Evolutionary conservation across 2,888 invertebrate genomes (phyloP), one percentile per base, ranked within the genome.

Genomic region (Drosophila subsilvestris): DNA sequence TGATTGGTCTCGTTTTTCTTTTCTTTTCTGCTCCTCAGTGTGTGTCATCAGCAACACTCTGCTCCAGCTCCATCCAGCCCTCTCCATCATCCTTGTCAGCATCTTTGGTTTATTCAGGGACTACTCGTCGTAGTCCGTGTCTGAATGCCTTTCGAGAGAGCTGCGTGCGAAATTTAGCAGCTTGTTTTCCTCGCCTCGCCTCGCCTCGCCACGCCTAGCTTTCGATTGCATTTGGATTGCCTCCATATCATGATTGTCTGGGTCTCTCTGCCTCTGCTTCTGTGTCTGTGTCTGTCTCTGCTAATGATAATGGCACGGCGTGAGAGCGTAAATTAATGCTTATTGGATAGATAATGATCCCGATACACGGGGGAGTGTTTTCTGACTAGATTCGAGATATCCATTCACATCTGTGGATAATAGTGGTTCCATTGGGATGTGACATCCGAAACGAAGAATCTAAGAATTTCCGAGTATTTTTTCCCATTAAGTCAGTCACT

Each of bases 161-260:
- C 68, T 87, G 86, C 89, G 83, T 83, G 83, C 83, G 83, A 89
- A 83, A 85, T 87, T 81, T 81, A 81, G 88, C 83, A 83, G 86
- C 83, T 83, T 83, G 83, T 85, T 85, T 70, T 75, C 55, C 66
- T 67, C 25, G 22, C 6, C 22, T 22, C 22, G 22, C 25, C 6
- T 4, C 27, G 27, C 27, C 27, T 27, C 14, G n/a, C 25, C 6
- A 1, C 27, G 27, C 27, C 27, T 27, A 6, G n/a, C 37, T 37
- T 37, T 37, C 63, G 68, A 67, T 66, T 53, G 65, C 50, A 63
- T 74, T 71, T 54, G 68, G 57, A 45, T 29, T 32, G 47, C 25
- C 17, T 47, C 45, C 47, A 66, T 27, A 71, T 74, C 67, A 32
- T 50, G 51, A 65, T 51, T 74, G 74, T 50, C 62, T 32, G 72